phyloP scores from a whole-genome alignment of 30 jellyfish, hydroid and myxozoan genomes.

The Catostylus mosaicus region DNA sequence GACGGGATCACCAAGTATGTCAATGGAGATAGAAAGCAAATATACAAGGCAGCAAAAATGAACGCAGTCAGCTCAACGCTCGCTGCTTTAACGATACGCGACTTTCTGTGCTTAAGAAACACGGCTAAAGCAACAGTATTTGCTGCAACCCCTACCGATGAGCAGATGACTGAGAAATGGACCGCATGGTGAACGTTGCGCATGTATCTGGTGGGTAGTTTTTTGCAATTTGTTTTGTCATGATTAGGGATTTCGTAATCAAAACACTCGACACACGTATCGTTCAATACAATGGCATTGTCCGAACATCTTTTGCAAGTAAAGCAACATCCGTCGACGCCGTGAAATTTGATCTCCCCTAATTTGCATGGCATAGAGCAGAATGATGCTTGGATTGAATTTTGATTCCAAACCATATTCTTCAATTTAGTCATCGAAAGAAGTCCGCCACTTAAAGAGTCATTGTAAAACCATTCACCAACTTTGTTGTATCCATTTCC shows the following conservation, averaged over 20 bases:
- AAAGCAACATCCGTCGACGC: slow-evolving; percentile 68
- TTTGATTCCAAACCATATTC: slow-evolving; percentile 22
- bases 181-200: not conserved
- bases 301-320: slow-evolving; percentile 63
- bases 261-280: slow-evolving; percentile 63
- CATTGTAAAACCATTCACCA: slow-evolving; percentile 21
- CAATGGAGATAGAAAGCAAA: slow-evolving; percentile 63
- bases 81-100: slow-evolving; percentile 77
- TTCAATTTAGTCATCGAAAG: not conserved
- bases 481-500: slow-evolving; percentile 32
- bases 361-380: slow-evolving; percentile 75
- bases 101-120: slow-evolving; percentile 58
- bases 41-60: slow-evolving; percentile 49
- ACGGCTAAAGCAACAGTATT: slow-evolving; percentile 51
- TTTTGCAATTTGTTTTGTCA: slow-evolving; percentile 3
- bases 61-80: slow-evolving; percentile 82
- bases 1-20: slow-evolving; percentile 53
- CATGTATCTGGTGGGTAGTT: slow-evolving; percentile 52
- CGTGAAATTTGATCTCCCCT: slow-evolving; percentile 14
- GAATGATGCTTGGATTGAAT: slow-evolving; percentile 23
- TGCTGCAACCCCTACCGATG: slow-evolving; percentile 51
- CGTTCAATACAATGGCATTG: slow-evolving; percentile 40
- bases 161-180: slow-evolving; percentile 23
- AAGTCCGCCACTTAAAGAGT: not conserved
- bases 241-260: slow-evolving; percentile 34